Evolutionary conservation across 2,797 vertebrate species (phyloP), one percentile per base, ranked within the genome.

Genomic region (Platyrinchus mystaceus): DNA sequence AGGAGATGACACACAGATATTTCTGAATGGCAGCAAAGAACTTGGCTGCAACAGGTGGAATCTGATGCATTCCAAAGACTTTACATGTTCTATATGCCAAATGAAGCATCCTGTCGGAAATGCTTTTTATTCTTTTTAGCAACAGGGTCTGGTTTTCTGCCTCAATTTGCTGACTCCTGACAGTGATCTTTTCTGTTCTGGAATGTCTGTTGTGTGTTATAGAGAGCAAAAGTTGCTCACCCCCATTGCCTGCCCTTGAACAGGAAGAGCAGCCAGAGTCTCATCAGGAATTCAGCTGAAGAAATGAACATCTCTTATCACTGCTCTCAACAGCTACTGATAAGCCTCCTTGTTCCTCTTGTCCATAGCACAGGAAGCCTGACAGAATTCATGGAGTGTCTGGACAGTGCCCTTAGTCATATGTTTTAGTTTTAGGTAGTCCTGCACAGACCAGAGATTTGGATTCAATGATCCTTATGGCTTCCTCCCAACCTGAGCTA

Each of bases 321-420:
- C 75, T 30, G 32, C 58, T 27, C 58, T 44, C 73, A 84, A 28
- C 95, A 93, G 93, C 34, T 93, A 69, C 73, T 75, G 89, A 89
- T 91, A 94, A 93, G 53, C 37, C 58, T 28, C 18, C 77, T 78
- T 44, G 37, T 75, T 93, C 26, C 79, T 28, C 32, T 78, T 68
- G 44, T 84, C 84, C 56, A 34, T 32, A 74, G 39, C 19, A 34
- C 23, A 47, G 13, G 24, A 49, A 26, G 47, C n/a, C n/a, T 56
- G n/a, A 23, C 55, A 43, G 39, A 63, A 28, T 16, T 63, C 39
- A 23, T 22, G 28, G 39, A 23, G 20, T 30, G 20, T 32, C 60
- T 63, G 60, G 14, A 12, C 60, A 43, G 20, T 32, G 39, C 11
- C 39, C 39, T 43, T 43, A 43, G 28, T 63, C 28, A 15, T 11